Conservation (phyloP, 2,797 vertebrate species). For the Mus caroli region DNA sequence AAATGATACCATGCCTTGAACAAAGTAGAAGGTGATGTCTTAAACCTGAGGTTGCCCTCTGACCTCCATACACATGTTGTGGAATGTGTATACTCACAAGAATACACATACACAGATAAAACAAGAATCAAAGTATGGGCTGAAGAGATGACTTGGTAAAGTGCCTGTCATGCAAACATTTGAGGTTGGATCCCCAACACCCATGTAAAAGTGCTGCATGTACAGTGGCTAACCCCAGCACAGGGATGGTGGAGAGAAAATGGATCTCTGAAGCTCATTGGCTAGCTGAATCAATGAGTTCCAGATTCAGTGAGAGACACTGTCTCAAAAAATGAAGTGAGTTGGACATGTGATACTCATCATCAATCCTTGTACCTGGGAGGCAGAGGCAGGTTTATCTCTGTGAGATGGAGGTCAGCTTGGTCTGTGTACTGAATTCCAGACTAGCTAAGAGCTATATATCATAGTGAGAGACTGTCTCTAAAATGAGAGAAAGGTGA, state of each 20-base stretch:
- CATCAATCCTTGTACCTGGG: neutral
- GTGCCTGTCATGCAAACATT: neutral
- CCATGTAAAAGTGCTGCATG: neutral
- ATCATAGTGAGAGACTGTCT: neutral
- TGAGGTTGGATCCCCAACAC: neutral
- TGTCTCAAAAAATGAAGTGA: neutral
- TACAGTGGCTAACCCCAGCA: neutral
- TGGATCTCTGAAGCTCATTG: neutral
- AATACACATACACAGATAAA: neutral
- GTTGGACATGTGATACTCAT: neutral
- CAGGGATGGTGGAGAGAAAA: neutral
- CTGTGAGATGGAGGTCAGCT: neutral
- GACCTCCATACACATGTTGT: neutral
- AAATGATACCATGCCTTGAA: neutral
- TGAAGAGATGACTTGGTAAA: neutral
- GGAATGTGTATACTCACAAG: neutral
- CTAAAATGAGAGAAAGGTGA: neutral
- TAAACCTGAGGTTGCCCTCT: neutral
- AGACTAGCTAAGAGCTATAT: neutral
- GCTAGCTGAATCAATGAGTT: neutral
- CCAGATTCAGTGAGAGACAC: neutral
- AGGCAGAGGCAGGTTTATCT: neutral
- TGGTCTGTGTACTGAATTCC: neutral
- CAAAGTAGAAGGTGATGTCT: neutral
- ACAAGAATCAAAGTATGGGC: neutral